Percentiles rank a stretch among this genome's conserved stretches.
phyloP scores from a whole-genome alignment of 2,113 vertebrate species.

The Tapirus terrestris region DNA sequence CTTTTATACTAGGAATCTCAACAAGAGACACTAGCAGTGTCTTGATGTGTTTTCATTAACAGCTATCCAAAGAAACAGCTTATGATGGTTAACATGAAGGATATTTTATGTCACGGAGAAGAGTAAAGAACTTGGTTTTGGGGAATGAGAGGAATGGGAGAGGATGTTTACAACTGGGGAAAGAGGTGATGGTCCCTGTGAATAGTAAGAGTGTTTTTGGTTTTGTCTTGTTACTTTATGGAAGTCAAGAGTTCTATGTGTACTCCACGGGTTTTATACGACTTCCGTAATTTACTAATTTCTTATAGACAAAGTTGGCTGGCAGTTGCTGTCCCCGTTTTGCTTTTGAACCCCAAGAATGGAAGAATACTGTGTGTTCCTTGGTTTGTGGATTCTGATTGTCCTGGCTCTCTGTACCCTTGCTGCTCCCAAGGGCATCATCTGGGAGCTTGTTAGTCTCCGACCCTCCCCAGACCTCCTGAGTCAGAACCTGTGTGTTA shows the following conservation, averaged over 20 bases:
- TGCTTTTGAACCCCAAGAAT: not conserved
- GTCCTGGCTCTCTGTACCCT: not conserved
- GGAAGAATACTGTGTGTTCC: not conserved
- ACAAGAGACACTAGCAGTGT: not conserved
- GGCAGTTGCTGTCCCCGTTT: not conserved
- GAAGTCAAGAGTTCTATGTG: not conserved
- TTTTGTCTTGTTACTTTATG: not conserved
- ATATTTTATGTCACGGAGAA: not conserved
- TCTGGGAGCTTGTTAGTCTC: not conserved
- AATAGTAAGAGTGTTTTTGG: not conserved
- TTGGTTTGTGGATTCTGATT: not conserved
- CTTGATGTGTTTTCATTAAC: not conserved
- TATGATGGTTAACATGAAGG: not conserved
- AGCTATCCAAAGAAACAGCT: not conserved
- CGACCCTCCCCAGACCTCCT: not conserved
- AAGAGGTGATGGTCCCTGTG: not conserved
- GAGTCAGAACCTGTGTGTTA: not conserved
- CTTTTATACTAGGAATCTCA: not conserved
- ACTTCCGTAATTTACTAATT: not conserved
- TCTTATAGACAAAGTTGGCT: not conserved
- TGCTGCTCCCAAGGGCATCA: not conserved
- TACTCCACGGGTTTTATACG: not conserved
- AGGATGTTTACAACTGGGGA: not conserved
- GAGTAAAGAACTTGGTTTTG: not conserved
- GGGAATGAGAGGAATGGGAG: not conserved